Base-by-base conservation (phyloP, 37 sponge, comb jelly and placozoan genomes). In the Axinella damicornis region DNA sequence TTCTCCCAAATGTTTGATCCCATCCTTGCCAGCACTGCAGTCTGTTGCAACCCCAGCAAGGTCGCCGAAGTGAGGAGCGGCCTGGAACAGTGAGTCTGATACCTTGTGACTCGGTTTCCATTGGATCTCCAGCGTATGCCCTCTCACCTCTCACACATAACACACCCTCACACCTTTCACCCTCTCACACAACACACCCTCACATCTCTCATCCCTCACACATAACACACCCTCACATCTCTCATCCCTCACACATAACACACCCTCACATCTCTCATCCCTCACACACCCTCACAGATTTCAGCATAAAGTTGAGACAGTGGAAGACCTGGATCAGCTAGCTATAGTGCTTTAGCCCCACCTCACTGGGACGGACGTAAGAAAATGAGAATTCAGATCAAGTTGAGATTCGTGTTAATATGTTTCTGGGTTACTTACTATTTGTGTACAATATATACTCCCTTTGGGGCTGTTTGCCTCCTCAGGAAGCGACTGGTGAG, bases 11-110 rank as follows among this genome's bases (percentile, higher is more conserved):
- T 97, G 66, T 94, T 97, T 70, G 85, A 86, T 36, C 87, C 90
- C 14, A 20, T 33, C 17, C 20, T 40, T 14, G 35, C 91, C 16
- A 64, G 59, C 19, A 92, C 92, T 60, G 92, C 87, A n/a, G 81
- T 96, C 36, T 89, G 92, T 61, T 94, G 95, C 58, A 96, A 89
- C 62, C 87, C 95, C 54, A 81, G 79, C 32, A 96, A 96, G 56
- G 90, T 88, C 0, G 58, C 80, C 35, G 92, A 94, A 37, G 78
- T 96, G 53, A 81, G 54, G 74, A 68, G 56, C 4, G 81, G 89
- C 12, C 79, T 96, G 62, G 70, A 79, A 53, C 52, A 32, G 95
- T 89, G 65, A 95, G 95, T 24, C 25, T 61, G 13, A 27, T 61
- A 25, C 18, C 17, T 56, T 13, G 22, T 14, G 22, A 15, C 40